phyloP scores from a whole-genome alignment of 2,797 vertebrate species.

The Anguilla obscura region DNA sequence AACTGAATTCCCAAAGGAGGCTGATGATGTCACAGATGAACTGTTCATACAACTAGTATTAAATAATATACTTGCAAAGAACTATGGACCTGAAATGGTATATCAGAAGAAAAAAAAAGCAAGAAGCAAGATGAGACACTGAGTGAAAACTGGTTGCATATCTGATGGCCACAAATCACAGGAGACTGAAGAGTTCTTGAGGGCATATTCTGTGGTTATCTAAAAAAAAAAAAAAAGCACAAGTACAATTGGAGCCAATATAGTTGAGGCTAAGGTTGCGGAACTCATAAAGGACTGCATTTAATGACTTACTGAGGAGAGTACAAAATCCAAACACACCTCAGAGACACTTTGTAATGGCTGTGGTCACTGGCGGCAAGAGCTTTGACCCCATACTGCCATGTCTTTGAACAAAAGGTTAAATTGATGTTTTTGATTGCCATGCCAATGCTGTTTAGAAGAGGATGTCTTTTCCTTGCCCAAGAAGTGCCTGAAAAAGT shows the following conservation, averaged over 20 bases:
- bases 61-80: neutral
- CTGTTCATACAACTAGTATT: neutral
- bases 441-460: neutral
- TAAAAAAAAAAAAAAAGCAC: neutral
- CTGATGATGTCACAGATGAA: neutral
- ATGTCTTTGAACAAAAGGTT: neutral
- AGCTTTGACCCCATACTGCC: neutral
- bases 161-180: neutral
- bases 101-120: neutral
- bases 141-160: neutral
- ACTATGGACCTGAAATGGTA: neutral
- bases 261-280: neutral
- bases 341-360: neutral
- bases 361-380: neutral
- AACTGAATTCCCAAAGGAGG: neutral
- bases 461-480: neutral
- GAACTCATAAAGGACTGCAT: neutral
- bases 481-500: too few species aligned
- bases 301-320: neutral
- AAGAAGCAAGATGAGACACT: neutral
- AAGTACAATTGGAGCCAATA: neutral
- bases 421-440: neutral
- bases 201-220: neutral
- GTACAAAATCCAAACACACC: constrained; percentile 2
- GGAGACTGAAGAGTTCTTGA: neutral